Evolutionary conservation across 30 jellyfish, hydroid and myxozoan species (phyloP), one percentile per base, ranked within the genome.

Genomic region (Turritopsis dohrnii): DNA sequence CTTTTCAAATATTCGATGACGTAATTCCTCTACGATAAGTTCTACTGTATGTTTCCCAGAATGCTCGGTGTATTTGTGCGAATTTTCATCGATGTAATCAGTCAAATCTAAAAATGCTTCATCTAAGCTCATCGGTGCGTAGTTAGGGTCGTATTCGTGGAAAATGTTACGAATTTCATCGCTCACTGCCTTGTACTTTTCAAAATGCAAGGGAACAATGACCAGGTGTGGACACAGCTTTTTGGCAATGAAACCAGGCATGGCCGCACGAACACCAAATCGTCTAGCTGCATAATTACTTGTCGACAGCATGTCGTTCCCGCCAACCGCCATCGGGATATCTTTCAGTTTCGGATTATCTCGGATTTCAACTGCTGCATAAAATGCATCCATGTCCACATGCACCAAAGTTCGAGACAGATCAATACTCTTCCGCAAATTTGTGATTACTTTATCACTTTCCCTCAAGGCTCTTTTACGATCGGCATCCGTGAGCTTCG

Each of bases 251-350:
- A 86, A 95, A 16, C 99, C 99, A 21, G 99, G 99, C 99, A 95
- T 95, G 27, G 93, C 99, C 9, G 99, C 97, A 25, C 99, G 86
- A 20, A 95, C 99, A 24, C 99, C 99, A 85, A 66, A 95, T 52
- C 81, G 76, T 21, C 99, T 71, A 22, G 99, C 99, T 1, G 74
- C 90, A 79, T 95, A 95, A 84, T 95, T 95, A 25, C 97, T 89
- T 17, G 99, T 95, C 71, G 96, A 1, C 52, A 95, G 81, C 99
- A 95, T 95, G 16, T 31, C 27, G 17, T 19, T 79, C 21, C 97
- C 94, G 13, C 99, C 99, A 31, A 95, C 99, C 8, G 99, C 99
- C 99, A 95, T 95, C 21, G 99, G 99, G 7, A 89, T 54, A 71
- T 82, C 93, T 84, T 81, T 81, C 0, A 95, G 80, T 24, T 84